Conservation (phyloP, 2,888 invertebrate genomes). For the Apodemia zela region DNA sequence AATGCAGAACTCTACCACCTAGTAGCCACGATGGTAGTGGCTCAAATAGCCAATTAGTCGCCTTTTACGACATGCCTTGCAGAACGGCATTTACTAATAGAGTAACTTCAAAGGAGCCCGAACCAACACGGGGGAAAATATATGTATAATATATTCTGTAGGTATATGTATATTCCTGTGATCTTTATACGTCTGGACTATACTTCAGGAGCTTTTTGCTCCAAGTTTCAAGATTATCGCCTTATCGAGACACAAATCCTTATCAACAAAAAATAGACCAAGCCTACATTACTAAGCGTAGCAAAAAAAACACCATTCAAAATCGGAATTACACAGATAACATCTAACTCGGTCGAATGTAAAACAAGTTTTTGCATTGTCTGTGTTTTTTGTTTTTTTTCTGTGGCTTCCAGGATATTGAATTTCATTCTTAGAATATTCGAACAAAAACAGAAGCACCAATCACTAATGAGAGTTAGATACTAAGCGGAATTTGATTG, state of each 20-base stretch:
- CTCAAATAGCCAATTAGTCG: no score
- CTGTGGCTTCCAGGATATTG: slow-evolving; percentile 10
- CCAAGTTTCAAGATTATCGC: neutral
- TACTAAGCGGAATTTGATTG: neutral
- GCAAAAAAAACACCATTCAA: neutral
- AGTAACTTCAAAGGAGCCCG: no score
- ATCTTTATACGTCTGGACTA: no score
- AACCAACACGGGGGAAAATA: no score
- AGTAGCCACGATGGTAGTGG: no score
- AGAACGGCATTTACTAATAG: no score
- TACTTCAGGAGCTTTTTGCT: no score
- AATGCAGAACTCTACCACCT: no score
- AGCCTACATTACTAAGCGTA: neutral
- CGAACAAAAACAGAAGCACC: neutral
- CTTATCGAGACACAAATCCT: neutral
- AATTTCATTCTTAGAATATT: slow-evolving; percentile 1
- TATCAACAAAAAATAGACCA: slow-evolving; percentile 12
- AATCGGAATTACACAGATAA: neutral
- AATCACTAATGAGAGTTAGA: neutral
- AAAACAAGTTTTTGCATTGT: slow-evolving; percentile 5
- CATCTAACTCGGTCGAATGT: slow-evolving; percentile 2
- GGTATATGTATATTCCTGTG: no score
- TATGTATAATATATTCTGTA: no score
- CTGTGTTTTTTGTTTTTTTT: neutral
- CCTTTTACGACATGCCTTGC: no score